Percentiles rank a stretch among this genome's conserved stretches.
Conservation (phyloP, 1,140 invertebrate genomes). For the Ptiloglossa arizonensis region DNA sequence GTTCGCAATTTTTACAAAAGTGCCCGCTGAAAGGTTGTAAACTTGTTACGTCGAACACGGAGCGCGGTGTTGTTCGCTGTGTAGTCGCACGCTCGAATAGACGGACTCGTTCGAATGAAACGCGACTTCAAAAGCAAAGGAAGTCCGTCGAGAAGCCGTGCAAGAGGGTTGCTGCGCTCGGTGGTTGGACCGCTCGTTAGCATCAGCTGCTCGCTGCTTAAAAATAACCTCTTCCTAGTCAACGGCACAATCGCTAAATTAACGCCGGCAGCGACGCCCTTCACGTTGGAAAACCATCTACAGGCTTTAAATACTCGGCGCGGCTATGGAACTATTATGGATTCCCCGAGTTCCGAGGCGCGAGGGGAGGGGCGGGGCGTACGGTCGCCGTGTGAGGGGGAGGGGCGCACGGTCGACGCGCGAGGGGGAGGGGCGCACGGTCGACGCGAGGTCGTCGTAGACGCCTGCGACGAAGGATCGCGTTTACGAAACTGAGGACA, state of each 20-base stretch:
- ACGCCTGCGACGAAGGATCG: not conserved
- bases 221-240: slow-evolving; percentile 62
- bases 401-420: not conserved
- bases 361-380: no score
- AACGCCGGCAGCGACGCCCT: slow-evolving; percentile 46
- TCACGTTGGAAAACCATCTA: slow-evolving; percentile 21
- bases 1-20: no score
- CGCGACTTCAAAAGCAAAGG: slow-evolving; percentile 36
- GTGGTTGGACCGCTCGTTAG: slow-evolving; percentile 67
- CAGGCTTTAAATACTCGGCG: slow-evolving; percentile 27
- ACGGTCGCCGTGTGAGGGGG: not conserved
- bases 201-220: slow-evolving; percentile 50
- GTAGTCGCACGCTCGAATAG: not conserved
- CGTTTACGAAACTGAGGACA: slow-evolving; percentile 4
- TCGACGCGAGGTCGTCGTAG: not conserved
- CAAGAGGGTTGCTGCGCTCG: slow-evolving; percentile 47
- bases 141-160: slow-evolving; percentile 29
- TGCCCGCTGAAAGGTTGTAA: no score
- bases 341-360: not conserved
- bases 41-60: no score
- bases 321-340: slow-evolving; percentile 1
- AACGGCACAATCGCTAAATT: slow-evolving; percentile 60
- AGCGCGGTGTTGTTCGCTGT: not conserved
- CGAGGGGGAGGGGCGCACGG: no score
- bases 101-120: slow-evolving; percentile 25